Conservation (phyloP, 2,797 vertebrate genomes). For the Smutsia temminckii region DNA sequence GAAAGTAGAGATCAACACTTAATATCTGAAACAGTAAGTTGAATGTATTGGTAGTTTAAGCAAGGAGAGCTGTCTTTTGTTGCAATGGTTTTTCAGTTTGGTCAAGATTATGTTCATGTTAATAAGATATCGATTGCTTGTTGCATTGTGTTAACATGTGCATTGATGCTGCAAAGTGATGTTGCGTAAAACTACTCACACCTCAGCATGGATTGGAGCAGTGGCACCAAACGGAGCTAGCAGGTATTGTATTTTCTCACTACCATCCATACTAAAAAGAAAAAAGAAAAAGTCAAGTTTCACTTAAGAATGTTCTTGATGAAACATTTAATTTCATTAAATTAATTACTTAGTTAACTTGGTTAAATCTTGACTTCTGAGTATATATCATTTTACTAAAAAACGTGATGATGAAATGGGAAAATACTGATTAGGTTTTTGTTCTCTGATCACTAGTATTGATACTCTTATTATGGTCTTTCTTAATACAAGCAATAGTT, state of each 20-base stretch:
- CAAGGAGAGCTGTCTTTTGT: background rate
- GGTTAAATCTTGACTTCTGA: no score
- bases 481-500: conserved; percentile 35
- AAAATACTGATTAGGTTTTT: background rate
- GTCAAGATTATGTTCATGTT: background rate
- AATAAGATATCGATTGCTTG: background rate
- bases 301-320: no score
- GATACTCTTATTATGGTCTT: background rate
- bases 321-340: no score
- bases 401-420: no score
- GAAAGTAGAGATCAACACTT: background rate
- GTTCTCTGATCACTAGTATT: background rate
- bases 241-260: background rate
- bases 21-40: background rate
- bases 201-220: background rate
- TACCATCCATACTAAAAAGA: background rate
- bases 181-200: background rate
- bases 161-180: background rate
- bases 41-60: background rate
- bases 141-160: background rate
- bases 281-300: no score
- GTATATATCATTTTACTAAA: no score
- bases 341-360: no score
- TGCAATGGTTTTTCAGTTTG: background rate
- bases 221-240: background rate